Evolutionary conservation across 2,888 invertebrate species (phyloP).

Genomic region (Chrysomela aeneicollis): DNA sequence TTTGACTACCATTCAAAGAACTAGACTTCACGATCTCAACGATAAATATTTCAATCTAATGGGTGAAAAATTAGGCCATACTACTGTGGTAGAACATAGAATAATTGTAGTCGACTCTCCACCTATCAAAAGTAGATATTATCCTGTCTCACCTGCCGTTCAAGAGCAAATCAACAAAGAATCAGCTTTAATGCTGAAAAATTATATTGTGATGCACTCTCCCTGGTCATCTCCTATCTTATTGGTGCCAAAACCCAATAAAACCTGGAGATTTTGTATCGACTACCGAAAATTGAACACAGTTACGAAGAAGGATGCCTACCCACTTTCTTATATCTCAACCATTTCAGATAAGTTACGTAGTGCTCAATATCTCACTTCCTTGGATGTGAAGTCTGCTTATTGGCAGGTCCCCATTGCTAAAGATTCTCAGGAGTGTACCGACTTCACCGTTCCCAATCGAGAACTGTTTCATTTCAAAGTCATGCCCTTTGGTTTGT

Average conservation of each 20-base stretch:
- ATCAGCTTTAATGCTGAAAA: not conserved
- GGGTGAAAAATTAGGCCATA: constrained; percentile 14
- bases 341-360: not conserved
- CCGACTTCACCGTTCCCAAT: constrained; percentile 1
- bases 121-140: constrained; percentile 31
- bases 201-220: too few relatives aligned
- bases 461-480: constrained; percentile 1
- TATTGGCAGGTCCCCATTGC: not conserved
- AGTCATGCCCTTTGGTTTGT: not conserved
- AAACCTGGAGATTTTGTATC: not conserved
- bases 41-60: not conserved
- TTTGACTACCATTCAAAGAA: too few relatives aligned
- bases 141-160: constrained; percentile 27
- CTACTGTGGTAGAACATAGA: constrained; percentile 20
- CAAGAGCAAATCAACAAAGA: constrained; percentile 13
- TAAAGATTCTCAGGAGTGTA: not conserved
- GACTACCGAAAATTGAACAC: not conserved
- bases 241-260: not conserved
- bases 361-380: not conserved
- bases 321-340: not conserved
- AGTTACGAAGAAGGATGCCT: too few relatives aligned
- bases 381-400: not conserved
- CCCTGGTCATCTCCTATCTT: too few relatives aligned
- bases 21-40: too few relatives aligned
- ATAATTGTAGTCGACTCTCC: constrained; percentile 21